Evolutionary conservation across 2,113 vertebrate species (phyloP), one percentile per base, ranked within the genome.

Genomic region (Oncorhynchus kisutch): DNA sequence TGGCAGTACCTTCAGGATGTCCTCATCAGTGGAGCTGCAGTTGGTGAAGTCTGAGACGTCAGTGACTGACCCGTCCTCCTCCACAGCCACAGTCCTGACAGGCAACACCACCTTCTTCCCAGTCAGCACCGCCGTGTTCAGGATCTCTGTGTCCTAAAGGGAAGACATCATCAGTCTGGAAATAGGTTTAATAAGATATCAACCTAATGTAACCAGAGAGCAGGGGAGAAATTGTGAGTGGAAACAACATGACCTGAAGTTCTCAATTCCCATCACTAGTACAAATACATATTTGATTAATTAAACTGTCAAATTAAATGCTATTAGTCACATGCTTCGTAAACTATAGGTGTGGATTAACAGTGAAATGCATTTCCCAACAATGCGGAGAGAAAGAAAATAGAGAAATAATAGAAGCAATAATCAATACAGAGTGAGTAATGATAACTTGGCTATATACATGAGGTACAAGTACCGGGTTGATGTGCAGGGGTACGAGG

Each of bases 71-170:
- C 95, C 86, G 67, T 92, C 94, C 83, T 96, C 95, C 72, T 97
- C 96, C 77, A 99, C 92, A 1, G 95, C 95, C 5, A 99, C 93
- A 2, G 93, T 96, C 84, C 88, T 94, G 78, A 98, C 73, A 1
- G 96, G 95, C 88, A 97, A 90, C 13, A 92, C 90, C 31, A 98
- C 95, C 0, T 94, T 95, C 85, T 92, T 97, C 11, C 97, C 97
- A 0, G 97, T 99, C 62, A 99, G 93, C 24, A 97, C 87, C 0
- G 96, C 96, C 0, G 96, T 99, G 86, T 99, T 98, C 82, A 98
- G 87, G 70, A 98, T 92, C 78, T 98, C 97, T 0, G 92, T 94
- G 90, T 97, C 96, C 97, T 99, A 88, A 9, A 77, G 4, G 48
- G 39, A 76, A 71, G 79, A 70, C 72, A 70, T 18, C 11, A 11